Evolutionary conservation across 2,888 invertebrate genomes (phyloP), one percentile per base, ranked within the genome.

Genomic region (Mimumesa dahlbomi): DNA sequence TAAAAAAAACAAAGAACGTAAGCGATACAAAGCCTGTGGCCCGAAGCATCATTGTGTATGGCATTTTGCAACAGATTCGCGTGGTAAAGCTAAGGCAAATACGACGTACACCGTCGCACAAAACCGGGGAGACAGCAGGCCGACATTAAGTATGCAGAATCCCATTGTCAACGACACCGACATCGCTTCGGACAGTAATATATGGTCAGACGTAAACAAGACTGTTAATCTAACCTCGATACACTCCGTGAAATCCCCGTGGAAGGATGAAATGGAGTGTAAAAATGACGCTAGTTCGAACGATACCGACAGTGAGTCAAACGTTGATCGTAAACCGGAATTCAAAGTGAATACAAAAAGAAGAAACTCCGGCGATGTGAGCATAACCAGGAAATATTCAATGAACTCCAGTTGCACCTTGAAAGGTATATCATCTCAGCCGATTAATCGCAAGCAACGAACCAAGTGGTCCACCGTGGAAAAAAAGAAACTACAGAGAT

Each of bases 61-160:
- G 84, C 84, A 85, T 87, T 86, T 87, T 82, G 85, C 82, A 81
- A 84, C 86, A 88, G 87, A 87, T 88, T 69, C 80, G 71, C 82
- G 77, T 71, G 69, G 69, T 82, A 83, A 82, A 61, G 78, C 77
- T 82, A 82, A 79, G 85, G 83, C 82, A 79, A 83, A 85, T 77
- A 77, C 83, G 61, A 79, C 79, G 85, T 80, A 73, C 84, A 79
- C 81, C 72, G 75, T 86, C 79, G 82, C 77, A 79, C 77, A 68
- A 64, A 76, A 79, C 61, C 75, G 77, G 81, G 66, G 68, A 65
- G 69, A 65, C 71, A 64, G 50, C 80, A 75, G 57, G 25, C 50
- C 71, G 36, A 62, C 59, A 14, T 62, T 71, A 57, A 74, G 71
- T 52, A 48, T 62, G 43, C 74, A n/a, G 64, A n/a, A n/a, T 71